These are phyloP conservation scores for Epizoanthus scotinus DNA, from an alignment of 92 coral and sea anemone genomes.

Conservation along the genomic window DNA sequence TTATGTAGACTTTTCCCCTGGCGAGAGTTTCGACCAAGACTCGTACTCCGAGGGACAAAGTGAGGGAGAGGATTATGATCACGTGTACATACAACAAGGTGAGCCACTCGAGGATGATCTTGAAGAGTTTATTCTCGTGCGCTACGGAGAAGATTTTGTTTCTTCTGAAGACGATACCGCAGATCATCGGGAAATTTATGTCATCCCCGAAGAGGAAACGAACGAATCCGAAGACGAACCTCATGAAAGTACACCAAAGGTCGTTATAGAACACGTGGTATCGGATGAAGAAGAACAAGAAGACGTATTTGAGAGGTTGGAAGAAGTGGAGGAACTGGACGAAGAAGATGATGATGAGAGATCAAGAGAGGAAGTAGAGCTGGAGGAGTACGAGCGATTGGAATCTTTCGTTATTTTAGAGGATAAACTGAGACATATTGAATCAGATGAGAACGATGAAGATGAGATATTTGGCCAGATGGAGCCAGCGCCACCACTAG, in stretches of 20 bases:
- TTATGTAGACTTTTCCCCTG: constrained; percentile 82
- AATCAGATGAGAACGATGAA: constrained; percentile 77
- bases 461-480: constrained; percentile 47
- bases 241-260: constrained; percentile 36
- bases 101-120: constrained; percentile 79
- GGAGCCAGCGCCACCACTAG: constrained; percentile 51
- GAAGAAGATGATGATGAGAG: constrained; percentile 63
- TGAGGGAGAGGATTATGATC: constrained; percentile 64
- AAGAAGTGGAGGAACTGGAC: constrained; percentile 39
- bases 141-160: constrained; percentile 63
- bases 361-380: constrained; percentile 55
- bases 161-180: constrained; percentile 72
- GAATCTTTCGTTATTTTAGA: constrained; percentile 88
- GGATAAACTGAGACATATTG: constrained; percentile 89
- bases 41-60: constrained; percentile 53
- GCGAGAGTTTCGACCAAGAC: constrained; percentile 66
- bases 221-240: constrained; percentile 57
- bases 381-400: constrained; percentile 87
- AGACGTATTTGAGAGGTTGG: constrained; percentile 43
- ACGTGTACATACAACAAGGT: constrained; percentile 75
- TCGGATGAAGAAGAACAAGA: constrained; percentile 61
- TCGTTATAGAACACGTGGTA: constrained; percentile 1
- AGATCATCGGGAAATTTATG: constrained; percentile 87
- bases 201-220: constrained; percentile 83
- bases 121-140: constrained; percentile 84